These are phyloP conservation scores for Caerostris extrusa DNA, from an alignment of 1,140 invertebrate species.

Conservation along the genomic window DNA sequence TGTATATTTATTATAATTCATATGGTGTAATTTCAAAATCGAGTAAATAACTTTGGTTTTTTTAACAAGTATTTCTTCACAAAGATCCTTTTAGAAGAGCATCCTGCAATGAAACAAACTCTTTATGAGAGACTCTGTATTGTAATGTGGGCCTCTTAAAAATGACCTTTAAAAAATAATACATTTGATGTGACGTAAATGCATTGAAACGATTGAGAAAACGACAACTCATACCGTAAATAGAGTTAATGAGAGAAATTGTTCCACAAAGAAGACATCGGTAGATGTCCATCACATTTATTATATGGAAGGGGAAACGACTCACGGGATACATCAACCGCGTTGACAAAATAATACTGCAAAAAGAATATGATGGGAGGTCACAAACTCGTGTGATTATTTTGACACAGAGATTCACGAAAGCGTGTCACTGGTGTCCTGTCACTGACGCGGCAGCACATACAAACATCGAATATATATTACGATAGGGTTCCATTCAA, in stretches of 20 bases:
- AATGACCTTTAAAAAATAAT: not conserved
- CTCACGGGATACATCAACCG: not conserved
- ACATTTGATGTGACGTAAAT: not conserved
- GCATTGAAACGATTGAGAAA: not conserved
- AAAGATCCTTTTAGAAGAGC: not conserved
- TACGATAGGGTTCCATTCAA: not conserved
- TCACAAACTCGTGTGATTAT: not conserved
- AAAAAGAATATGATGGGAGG: not conserved
- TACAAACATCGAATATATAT: conserved; percentile 20
- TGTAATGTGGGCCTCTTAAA: not conserved
- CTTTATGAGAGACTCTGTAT: not conserved
- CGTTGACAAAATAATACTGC: conserved; percentile 3
- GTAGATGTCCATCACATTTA: not conserved
- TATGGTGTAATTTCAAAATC: no score
- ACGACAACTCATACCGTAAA: not conserved
- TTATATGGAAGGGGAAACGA: not conserved
- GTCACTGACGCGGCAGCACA: not conserved
- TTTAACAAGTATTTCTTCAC: no score
- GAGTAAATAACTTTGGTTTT: no score
- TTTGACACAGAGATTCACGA: not conserved
- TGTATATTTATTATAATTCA: no score
- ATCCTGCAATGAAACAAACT: not conserved
- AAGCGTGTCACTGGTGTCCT: not conserved
- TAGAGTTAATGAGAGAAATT: not conserved
- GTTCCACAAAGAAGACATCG: not conserved